phyloP scores from a whole-genome alignment of 2,797 vertebrate genomes.

The Smutsia temminckii region DNA sequence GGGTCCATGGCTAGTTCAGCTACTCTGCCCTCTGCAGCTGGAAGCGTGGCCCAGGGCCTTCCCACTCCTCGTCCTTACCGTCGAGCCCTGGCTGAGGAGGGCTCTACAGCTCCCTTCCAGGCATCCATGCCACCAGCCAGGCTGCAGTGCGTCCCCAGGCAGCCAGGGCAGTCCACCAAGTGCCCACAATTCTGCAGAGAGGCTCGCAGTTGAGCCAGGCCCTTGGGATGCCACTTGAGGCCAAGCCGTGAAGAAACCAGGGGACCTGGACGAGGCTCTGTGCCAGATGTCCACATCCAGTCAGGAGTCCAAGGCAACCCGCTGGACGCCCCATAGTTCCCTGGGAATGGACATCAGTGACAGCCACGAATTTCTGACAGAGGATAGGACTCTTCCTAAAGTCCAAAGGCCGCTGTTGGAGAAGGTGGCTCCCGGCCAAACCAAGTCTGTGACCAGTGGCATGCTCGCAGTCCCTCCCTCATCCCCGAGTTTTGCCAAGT shows the following conservation, averaged over 20 bases:
- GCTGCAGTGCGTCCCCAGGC: neutral
- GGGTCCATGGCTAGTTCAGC: neutral
- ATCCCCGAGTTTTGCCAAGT: neutral
- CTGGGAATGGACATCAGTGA: rapidly evolving
- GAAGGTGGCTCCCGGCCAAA: neutral
- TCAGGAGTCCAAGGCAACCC: neutral
- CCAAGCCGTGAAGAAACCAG: neutral
- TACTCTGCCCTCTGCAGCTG: neutral
- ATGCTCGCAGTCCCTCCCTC: neutral
- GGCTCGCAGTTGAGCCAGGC: neutral
- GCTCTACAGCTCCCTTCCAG: neutral
- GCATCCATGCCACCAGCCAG: neutral
- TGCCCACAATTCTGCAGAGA: neutral
- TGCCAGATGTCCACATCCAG: neutral
- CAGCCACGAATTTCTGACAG: rapidly evolving
- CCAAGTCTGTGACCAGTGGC: neutral
- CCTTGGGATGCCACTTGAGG: rapidly evolving
- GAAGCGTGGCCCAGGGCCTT: neutral
- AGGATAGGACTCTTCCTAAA: neutral
- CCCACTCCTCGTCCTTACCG: neutral
- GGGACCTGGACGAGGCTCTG: rapidly evolving
- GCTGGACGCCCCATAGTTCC: neutral
- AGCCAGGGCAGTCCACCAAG: rapidly evolving
- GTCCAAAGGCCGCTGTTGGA: neutral
- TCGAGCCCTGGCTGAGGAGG: neutral